Percentiles rank a stretch among this genome's conserved stretches.
Evolutionary conservation across 2,113 vertebrate genomes (phyloP).

Genomic region (Indri indri): DNA sequence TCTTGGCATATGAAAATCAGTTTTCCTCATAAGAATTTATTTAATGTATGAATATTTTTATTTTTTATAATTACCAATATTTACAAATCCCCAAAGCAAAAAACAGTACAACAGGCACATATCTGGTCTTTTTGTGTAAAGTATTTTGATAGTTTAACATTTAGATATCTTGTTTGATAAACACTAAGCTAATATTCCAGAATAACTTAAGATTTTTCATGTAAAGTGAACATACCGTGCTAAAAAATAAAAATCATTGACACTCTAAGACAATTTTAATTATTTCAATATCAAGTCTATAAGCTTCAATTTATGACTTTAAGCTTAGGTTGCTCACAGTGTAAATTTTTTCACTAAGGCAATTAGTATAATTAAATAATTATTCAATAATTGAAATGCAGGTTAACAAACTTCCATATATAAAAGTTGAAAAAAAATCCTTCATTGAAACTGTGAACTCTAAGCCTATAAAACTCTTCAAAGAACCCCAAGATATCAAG

Average conservation of each 20-base stretch:
- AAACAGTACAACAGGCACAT: background rate
- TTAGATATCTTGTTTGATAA: background rate
- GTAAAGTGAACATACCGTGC: conserved; percentile 6
- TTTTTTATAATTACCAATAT: background rate
- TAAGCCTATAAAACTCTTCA: conserved; percentile 92
- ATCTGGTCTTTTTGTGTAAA: background rate
- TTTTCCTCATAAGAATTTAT: background rate
- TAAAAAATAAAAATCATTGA: conserved; percentile 45
- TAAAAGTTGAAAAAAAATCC: conserved; percentile 84
- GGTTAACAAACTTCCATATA: conserved; percentile 87
- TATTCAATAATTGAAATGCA: conserved; percentile 85
- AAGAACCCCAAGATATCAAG: conserved; percentile 89
- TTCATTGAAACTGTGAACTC: conserved; percentile 86
- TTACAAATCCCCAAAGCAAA: conserved; percentile 14
- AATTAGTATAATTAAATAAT: conserved; percentile 89
- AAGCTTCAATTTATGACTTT: conserved; percentile 71
- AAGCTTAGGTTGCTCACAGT: conserved; percentile 72
- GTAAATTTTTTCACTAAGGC: conserved; percentile 79
- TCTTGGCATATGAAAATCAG: background rate
- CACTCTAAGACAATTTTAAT: conserved; percentile 61
- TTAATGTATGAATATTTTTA: background rate
- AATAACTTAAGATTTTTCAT: conserved; percentile 37
- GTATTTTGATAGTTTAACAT: background rate
- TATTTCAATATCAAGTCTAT: background rate
- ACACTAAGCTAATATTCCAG: background rate